phyloP scores from a whole-genome alignment of 2,797 vertebrate genomes.

The Sorex maritimensis region DNA sequence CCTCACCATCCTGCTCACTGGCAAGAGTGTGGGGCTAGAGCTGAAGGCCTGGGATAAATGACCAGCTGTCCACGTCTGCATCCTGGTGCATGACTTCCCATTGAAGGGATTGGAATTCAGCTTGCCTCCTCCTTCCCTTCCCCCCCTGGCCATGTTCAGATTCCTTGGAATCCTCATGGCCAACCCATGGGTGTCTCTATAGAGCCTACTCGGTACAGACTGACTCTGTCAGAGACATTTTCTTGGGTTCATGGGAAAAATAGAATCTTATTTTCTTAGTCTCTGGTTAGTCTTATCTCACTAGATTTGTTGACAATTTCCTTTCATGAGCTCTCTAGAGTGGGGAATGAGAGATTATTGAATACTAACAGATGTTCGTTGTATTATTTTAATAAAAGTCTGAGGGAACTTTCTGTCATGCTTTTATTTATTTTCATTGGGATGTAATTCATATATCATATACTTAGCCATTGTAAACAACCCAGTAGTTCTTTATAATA shows the following conservation, averaged over 20 bases:
- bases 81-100: too few relatives aligned
- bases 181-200: neutral
- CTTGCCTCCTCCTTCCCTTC: neutral
- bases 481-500: neutral
- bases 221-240: neutral
- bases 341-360: neutral
- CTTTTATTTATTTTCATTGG: constrained; percentile 47
- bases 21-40: neutral
- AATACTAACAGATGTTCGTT: neutral
- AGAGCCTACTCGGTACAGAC: neutral
- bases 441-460: neutral
- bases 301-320: neutral
- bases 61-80: neutral
- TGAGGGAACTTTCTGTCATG: neutral
- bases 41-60: neutral
- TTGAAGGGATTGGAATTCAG: neutral
- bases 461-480: neutral
- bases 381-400: neutral
- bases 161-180: neutral
- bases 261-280: constrained; percentile 23
- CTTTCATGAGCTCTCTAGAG: neutral
- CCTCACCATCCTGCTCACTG: neutral
- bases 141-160: neutral
- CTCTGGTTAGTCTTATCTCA: neutral
- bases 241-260: constrained; percentile 14